Conservation (phyloP, 2,797 vertebrate genomes). For the Poeciliopsis paucimaculata region DNA sequence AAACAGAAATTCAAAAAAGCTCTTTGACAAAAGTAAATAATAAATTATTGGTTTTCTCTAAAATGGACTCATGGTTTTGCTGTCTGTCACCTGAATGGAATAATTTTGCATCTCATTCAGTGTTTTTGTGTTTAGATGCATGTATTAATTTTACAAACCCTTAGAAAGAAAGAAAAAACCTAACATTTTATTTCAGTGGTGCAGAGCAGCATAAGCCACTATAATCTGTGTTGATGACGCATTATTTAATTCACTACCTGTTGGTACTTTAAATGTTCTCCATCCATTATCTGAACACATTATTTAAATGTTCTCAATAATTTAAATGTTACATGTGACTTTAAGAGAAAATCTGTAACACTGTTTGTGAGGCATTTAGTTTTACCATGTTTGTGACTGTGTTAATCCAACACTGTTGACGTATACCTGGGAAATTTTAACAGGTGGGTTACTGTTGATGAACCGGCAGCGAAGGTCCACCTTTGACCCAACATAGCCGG, state of each 20-base stretch:
- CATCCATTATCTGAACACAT: not conserved
- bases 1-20: not conserved
- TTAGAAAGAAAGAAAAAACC: not conserved
- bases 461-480: conserved; percentile 93
- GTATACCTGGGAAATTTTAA: conserved; percentile 94
- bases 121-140: not conserved
- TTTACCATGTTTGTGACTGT: not conserved
- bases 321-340: not conserved
- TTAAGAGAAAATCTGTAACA: not conserved
- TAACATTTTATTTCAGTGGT: not conserved
- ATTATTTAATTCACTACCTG: not conserved
- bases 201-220: not conserved
- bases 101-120: not conserved
- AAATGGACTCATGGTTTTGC: not conserved
- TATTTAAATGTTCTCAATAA: not conserved
- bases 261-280: not conserved
- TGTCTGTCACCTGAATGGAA: not conserved
- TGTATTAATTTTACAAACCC: too few relatives aligned
- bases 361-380: not conserved
- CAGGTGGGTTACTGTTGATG: conserved; percentile 86
- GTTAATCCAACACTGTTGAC: conserved; percentile 41
- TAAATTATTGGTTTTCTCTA: not conserved
- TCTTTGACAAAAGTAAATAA: not conserved
- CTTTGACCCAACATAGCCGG: conserved; percentile 88
- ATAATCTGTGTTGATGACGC: not conserved